Percentiles rank a stretch among this genome's conserved stretches.
Evolutionary conservation across 2,888 invertebrate genomes (phyloP).

Genomic region (Drosophila fulvimacula): DNA sequence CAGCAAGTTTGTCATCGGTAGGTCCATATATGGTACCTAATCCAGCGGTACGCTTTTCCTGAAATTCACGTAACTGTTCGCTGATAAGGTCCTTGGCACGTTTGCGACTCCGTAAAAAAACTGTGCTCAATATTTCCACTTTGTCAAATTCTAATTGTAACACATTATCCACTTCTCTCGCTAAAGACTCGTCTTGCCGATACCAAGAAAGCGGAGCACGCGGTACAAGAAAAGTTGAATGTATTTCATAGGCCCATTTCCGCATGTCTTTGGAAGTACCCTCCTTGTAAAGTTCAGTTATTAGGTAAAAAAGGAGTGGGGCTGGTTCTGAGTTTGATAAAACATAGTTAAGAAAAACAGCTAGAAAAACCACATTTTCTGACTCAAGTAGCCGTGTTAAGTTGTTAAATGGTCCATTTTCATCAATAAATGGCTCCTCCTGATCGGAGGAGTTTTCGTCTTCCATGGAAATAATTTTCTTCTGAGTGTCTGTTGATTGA

Average conservation of each 20-base stretch:
- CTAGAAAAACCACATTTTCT: slow-evolving; percentile 92
- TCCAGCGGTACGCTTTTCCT: slow-evolving; percentile 95
- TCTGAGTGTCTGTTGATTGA: slow-evolving; percentile 86
- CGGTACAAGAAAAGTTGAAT: slow-evolving; percentile 97
- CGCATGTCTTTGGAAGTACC: slow-evolving; percentile 95
- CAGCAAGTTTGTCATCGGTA: slow-evolving; percentile 91
- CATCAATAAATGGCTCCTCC: slow-evolving; percentile 91
- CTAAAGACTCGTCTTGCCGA: slow-evolving; percentile 90
- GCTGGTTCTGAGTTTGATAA: slow-evolving; percentile 93
- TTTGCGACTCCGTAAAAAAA: slow-evolving; percentile 94
- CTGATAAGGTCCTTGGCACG: slow-evolving; percentile 85
- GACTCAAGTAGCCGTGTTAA: slow-evolving; percentile 92
- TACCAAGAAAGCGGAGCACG: slow-evolving; percentile 87
- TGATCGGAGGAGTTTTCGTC: slow-evolving; percentile 96
- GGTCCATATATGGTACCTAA: slow-evolving; percentile 96
- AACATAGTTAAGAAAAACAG: slow-evolving; percentile 97
- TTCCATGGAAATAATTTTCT: slow-evolving; percentile 97
- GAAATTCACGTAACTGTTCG: slow-evolving; percentile 85
- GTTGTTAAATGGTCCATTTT: slow-evolving; percentile 95
- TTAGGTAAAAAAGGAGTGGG: slow-evolving; percentile 89
- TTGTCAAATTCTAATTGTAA: slow-evolving; percentile 93
- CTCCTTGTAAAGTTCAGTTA: slow-evolving; percentile 95
- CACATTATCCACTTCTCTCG: slow-evolving; percentile 95
- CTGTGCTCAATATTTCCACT: slow-evolving; percentile 94
- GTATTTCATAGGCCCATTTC: slow-evolving; percentile 99